Percentiles rank a stretch among this genome's conserved stretches.
Evolutionary conservation across 2,888 invertebrate genomes (phyloP).

Genomic region (Diadegma fenestrale): DNA sequence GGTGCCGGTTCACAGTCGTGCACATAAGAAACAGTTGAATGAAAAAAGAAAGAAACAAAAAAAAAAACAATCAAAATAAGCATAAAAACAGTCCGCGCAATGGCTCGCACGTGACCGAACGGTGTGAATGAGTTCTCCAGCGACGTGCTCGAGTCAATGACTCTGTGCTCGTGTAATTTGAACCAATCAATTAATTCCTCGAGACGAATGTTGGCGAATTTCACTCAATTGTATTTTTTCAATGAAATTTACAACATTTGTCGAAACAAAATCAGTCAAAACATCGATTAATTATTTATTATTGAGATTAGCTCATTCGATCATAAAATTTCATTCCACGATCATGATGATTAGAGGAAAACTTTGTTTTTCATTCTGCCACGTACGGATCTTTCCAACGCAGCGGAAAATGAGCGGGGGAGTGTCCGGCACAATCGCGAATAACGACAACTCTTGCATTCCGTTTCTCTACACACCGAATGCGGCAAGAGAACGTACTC

Average conservation of each 20-base stretch:
- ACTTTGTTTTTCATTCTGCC: neutral
- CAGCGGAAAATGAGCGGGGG: conserved; percentile 33
- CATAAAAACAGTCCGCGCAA: conserved; percentile 1
- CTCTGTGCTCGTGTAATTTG: neutral
- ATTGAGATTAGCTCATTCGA: neutral
- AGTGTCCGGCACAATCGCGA: conserved; percentile 20
- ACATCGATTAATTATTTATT: neutral
- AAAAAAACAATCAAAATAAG: neutral
- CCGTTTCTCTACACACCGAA: conserved; percentile 11
- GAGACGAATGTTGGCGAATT: neutral
- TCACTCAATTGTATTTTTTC: neutral
- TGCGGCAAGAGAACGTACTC: conserved; percentile 39
- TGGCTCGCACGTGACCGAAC: conserved; percentile 28
- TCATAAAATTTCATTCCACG: too few species aligned
- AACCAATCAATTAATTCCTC: neutral
- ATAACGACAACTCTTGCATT: conserved; percentile 36
- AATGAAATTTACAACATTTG: neutral
- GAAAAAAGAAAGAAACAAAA: neutral
- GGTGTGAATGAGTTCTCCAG: conserved; percentile 20
- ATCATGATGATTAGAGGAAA: neutral
- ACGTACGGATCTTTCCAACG: neutral
- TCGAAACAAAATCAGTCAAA: neutral
- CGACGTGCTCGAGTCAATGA: conserved; percentile 4
- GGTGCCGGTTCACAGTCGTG: conserved; percentile 12
- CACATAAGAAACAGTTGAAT: neutral